phyloP scores from a whole-genome alignment of 2,113 vertebrate species.

The Pollachius pollachius region DNA sequence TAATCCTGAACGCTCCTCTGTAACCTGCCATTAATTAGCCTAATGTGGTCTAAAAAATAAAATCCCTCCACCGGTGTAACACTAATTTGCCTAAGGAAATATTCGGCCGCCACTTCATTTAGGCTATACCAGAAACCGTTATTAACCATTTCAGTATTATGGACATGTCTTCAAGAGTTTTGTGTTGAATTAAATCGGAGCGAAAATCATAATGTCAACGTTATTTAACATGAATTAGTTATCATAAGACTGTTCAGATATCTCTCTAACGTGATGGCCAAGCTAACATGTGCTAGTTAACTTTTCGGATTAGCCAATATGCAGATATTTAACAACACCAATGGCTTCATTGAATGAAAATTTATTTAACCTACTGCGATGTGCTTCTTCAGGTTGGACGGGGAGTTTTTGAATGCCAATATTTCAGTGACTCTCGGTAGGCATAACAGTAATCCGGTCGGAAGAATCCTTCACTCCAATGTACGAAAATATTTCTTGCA shows the following conservation, averaged over 20 bases:
- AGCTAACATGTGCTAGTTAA: no score
- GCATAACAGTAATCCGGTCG: neutral
- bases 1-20: neutral
- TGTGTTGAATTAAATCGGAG: neutral
- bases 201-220: no score
- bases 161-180: neutral
- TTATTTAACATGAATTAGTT: no score
- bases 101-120: neutral
- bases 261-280: no score
- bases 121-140: neutral
- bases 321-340: no score
- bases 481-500: neutral
- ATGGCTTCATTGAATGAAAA: neutral
- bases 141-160: neutral
- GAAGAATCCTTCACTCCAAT: constrained; percentile 10
- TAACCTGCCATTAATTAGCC: neutral
- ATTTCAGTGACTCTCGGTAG: constrained; percentile 11
- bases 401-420: constrained; percentile 20
- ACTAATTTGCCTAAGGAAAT: neutral
- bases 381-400: neutral
- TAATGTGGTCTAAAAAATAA: neutral
- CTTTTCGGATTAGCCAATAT: no score
- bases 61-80: neutral
- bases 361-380: constrained; percentile 1
- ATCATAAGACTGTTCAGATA: no score